phyloP scores from a whole-genome alignment of 2,113 vertebrate species.

The Fregata magnificens region DNA sequence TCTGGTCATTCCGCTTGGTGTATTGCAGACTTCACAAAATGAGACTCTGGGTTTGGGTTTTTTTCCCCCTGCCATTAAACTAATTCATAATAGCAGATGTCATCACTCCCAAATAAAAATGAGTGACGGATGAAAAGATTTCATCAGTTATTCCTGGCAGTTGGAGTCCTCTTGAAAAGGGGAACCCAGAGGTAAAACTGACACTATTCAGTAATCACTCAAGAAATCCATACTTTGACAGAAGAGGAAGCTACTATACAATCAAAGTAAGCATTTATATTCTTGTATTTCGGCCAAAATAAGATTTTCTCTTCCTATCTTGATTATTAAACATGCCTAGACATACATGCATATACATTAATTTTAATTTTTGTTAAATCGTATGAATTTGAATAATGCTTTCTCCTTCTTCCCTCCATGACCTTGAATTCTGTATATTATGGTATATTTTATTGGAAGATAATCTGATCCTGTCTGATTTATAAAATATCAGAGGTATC shows the following conservation, averaged over 20 bases:
- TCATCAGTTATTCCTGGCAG: constrained; percentile 50
- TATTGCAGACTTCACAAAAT: constrained; percentile 29
- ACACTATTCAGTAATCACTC: constrained; percentile 47
- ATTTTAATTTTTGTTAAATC: neutral
- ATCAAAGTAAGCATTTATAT: constrained; percentile 68
- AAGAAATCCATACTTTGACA: constrained; percentile 45
- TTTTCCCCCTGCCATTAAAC: neutral
- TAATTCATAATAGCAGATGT: constrained; percentile 67
- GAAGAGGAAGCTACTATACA: constrained; percentile 50
- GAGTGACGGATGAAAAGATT: constrained; percentile 46
- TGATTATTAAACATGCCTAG: neutral
- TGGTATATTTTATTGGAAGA: neutral
- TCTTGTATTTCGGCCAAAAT: constrained; percentile 17
- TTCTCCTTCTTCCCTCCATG: neutral
- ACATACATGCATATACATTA: neutral
- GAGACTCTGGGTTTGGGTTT: constrained; percentile 6
- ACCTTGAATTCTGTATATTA: neutral
- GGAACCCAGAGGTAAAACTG: constrained; percentile 29
- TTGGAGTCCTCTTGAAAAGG: constrained; percentile 57
- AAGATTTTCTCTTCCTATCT: neutral
- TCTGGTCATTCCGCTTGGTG: neutral
- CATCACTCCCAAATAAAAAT: constrained; percentile 64
- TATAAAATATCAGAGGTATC: neutral
- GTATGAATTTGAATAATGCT: neutral
- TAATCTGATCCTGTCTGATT: neutral